phyloP scores from a whole-genome alignment of 1,140 invertebrate species.

The Saxidomus purpurata region DNA sequence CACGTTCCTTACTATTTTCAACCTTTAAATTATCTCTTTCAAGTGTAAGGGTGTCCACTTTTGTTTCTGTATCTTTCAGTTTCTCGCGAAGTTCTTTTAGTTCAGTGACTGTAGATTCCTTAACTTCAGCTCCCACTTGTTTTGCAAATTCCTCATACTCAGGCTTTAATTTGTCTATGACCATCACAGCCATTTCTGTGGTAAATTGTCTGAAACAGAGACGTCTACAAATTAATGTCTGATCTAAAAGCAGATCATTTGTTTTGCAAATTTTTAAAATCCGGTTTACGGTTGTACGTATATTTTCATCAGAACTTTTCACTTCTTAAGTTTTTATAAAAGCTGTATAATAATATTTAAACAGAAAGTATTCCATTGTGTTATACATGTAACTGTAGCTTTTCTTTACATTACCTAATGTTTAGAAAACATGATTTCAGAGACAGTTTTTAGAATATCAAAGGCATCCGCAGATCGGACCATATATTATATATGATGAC shows the following conservation, averaged over 20 bases:
- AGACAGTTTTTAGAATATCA: no score
- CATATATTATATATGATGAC: no score
- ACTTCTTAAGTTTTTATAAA: no score
- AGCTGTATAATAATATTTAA: no score
- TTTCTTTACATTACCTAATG: no score
- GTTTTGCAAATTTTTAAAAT: no score
- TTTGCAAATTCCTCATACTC: constrained; percentile 35
- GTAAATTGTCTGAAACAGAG: constrained; percentile 44
- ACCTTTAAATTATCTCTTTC: constrained; percentile 25
- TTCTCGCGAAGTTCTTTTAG: neutral
- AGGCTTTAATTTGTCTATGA: constrained; percentile 29
- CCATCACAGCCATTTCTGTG: constrained; percentile 17
- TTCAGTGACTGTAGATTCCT: constrained; percentile 10
- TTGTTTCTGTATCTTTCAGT: neutral
- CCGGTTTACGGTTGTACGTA: no score
- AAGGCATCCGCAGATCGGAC: no score
- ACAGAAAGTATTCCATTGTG: no score
- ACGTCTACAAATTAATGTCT: no score
- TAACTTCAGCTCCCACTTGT: constrained; percentile 30
- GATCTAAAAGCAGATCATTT: neutral
- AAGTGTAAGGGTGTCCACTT: neutral
- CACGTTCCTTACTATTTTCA: constrained; percentile 26
- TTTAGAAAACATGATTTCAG: no score
- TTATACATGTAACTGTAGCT: no score
- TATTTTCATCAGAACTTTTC: neutral